Base-by-base conservation (phyloP, 2,797 vertebrate genomes). In the Chelmon rostratus region DNA sequence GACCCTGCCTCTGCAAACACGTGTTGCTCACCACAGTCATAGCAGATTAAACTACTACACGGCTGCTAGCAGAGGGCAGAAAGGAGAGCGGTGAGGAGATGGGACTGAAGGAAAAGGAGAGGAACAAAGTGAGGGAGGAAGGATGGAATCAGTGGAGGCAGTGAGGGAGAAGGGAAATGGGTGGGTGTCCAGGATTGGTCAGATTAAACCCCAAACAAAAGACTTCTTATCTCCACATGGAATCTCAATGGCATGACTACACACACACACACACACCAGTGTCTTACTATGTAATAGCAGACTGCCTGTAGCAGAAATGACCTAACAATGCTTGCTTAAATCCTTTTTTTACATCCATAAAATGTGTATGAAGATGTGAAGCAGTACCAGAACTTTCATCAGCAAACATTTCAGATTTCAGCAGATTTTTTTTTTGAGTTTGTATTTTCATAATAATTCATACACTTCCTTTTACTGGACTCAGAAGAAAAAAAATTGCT, bases 201-300 rank as follows among this genome's bases (percentile, higher is more conserved):
- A 89, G 87, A 91, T 92, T 92, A 91, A 91, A 86, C 69, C 79
- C 58, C 68, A 76, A 88, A 93, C 91, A 91, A 93, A 89, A 84
- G 87, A 77, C 89, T 88, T 89, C 87, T 89, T 82, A 89, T 92
- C 90, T 86, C 88, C 83, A 87, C 84, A 86, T 86, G 86, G 87
- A 87, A 90, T 91, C 87, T 90, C 78, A 77, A 68, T 73, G 59
- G 85, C 83, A 89, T 78, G 78, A 86, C 78, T 63, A 61, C 50
- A 52, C 76, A 81, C 52, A 76, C 56, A 46, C 67, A 46, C 50
- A 53, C 65, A 72, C 63, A 67, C 63, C 15, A 73, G 44, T 52
- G 23, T 64, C 31, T 31, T 59, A 44, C 76, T 50, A n/a, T 66
- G 37, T 46, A 61, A 18, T 47, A 67, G 44, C 23, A 18, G 38